Base-by-base conservation (phyloP, 2,797 vertebrate genomes). In the Clarias fuscus region DNA sequence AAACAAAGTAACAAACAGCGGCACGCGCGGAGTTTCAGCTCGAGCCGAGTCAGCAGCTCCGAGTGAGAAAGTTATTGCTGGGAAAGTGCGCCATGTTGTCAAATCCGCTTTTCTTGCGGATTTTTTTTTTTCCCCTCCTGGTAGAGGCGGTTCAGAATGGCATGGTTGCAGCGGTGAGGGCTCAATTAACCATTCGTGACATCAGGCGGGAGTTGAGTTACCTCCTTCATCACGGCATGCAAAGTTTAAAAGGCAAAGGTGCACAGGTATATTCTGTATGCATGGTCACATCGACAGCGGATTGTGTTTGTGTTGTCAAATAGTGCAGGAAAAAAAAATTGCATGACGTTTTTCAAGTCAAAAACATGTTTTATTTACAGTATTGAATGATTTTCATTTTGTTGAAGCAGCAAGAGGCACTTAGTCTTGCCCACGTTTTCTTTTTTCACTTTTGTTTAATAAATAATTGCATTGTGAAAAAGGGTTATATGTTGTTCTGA, bases 31-130 rank as follows among this genome's bases (percentile, higher is more conserved):
- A 67, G 78, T 37, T 58, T 70, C 43, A 64, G 76, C 86, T 68
- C 73, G 78, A 85, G 40, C 62, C 7, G 58, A 7, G 17, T 81
- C 73, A 76, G 67, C 61, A 30, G 61, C 27, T 77, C 62, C 73
- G 62, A 68, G 18, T 70, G 24, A 64, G 65, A 78, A 89, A 92
- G 84, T 93, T 87, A 89, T 90, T 90, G 91, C 91, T n/a, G 84
- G 89, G 88, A 86, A 86, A 90, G 87, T 92, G 92, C 95, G 94
- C 95, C 95, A 94, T 96, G 94, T 96, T 95, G 95, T 95, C 94
- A 94, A 93, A 93, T 88, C 91, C 91, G 90, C 70, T 89, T 83
- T 92, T 86, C 70, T 88, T 80, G 90, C 88, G 89, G 88, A 86
- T 92, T 84, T 90, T 90, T 33, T 30, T 30, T 37, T 86, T 79